Evolutionary conservation across 2,113 vertebrate species (phyloP).

Genomic region (Paraplagusia blochii): DNA sequence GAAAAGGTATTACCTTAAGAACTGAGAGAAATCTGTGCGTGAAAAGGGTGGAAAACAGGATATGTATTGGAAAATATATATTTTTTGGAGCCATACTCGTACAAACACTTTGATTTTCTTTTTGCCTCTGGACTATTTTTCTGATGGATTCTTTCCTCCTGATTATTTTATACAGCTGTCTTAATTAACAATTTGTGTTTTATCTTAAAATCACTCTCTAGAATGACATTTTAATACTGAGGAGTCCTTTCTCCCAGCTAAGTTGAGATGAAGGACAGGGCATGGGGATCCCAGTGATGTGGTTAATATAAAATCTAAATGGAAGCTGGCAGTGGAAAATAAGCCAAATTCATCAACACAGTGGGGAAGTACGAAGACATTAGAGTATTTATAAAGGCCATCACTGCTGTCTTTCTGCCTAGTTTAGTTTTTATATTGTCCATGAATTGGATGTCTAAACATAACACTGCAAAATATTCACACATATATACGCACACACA

Average conservation of each 20-base stretch:
- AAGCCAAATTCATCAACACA: conserved; percentile 36
- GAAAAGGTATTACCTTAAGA: neutral
- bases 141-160: no score
- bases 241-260: conserved; percentile 11
- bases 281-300: conserved; percentile 29
- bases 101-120: neutral
- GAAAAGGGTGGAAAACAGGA: no score
- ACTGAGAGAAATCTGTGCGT: neutral
- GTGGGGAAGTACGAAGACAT: conserved; percentile 14
- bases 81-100: neutral
- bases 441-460: conserved; percentile 2
- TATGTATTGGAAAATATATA: no score
- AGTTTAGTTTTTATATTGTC: conserved; percentile 35
- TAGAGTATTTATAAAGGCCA: conserved; percentile 7
- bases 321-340: conserved; percentile 36
- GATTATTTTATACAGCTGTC: no score
- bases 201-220: no score
- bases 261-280: conserved; percentile 28
- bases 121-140: no score
- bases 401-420: conserved; percentile 25
- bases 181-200: no score
- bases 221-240: no score
- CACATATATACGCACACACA: neutral
- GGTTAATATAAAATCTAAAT: conserved; percentile 52
- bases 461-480: no score